Conservation (phyloP, 1,140 invertebrate species). For the Scaptomyza montana region DNA sequence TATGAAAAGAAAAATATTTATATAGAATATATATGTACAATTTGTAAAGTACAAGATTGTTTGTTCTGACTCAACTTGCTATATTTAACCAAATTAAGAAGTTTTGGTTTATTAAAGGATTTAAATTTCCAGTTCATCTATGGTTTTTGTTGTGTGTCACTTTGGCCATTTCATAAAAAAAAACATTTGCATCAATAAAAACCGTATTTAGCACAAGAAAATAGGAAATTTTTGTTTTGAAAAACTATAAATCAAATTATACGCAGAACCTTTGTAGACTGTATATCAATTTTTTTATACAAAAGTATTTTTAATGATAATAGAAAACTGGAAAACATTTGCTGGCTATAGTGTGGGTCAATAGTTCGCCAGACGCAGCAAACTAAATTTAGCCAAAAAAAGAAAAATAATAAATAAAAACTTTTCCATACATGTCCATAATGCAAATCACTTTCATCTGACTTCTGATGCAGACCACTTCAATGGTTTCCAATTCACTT, state of each 20-base stretch:
- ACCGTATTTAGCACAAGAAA: background rate
- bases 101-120: too few relatives aligned
- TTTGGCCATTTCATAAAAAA: conserved; percentile 12
- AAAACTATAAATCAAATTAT: conserved; percentile 9
- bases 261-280: conserved; percentile 1
- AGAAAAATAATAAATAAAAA: background rate
- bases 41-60: too few relatives aligned
- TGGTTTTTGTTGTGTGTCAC: conserved; percentile 22
- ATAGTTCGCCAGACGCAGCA: conserved; percentile 56
- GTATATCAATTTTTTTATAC: background rate
- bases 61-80: too few relatives aligned
- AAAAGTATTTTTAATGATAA: conserved; percentile 10
- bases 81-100: too few relatives aligned
- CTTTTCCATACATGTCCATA: conserved; percentile 48
- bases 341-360: conserved; percentile 55
- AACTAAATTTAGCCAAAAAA: conserved; percentile 69
- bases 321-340: conserved; percentile 23
- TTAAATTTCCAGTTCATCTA: conserved; percentile 14
- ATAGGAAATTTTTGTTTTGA: background rate
- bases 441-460: conserved; percentile 56
- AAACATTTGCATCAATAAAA: conserved; percentile 3
- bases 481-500: conserved; percentile 69
- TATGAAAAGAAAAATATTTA: too few relatives aligned
- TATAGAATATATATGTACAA: too few relatives aligned
- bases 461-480: conserved; percentile 57